Conservation (phyloP, 1,140 invertebrate genomes). For the Pantala flavescens region DNA sequence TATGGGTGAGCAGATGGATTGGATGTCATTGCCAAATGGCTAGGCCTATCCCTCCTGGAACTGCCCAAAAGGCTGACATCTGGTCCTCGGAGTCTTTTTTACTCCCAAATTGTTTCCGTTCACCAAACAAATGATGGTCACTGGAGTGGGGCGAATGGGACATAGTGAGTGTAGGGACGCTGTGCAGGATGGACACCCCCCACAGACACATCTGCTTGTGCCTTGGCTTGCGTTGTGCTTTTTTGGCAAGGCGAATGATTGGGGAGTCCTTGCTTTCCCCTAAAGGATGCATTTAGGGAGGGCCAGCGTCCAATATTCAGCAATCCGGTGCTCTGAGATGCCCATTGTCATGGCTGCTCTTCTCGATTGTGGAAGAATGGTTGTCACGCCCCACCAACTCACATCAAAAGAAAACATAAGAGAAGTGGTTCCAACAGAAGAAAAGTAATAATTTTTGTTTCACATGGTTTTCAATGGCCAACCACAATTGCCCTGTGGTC, state of each 20-base stretch:
- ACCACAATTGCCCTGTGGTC: conserved; percentile 1
- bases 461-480: conserved; percentile 6
- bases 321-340: neutral
- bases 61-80: neutral
- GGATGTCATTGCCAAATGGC: neutral
- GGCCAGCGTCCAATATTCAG: neutral
- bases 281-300: no score
- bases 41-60: neutral
- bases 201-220: no score
- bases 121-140: neutral
- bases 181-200: no score
- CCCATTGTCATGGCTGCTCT: neutral
- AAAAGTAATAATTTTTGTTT: neutral
- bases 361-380: neutral
- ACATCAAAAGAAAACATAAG: neutral
- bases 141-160: conserved; percentile 6
- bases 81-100: neutral
- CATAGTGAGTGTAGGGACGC: neutral
- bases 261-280: neutral
- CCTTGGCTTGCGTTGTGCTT: no score
- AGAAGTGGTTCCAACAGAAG: neutral
- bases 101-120: neutral
- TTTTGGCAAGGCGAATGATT: no score
- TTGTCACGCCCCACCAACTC: neutral
- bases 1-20: neutral